Evolutionary conservation across 64 coral and sea anemone species (phyloP).

Genomic region (Platygyra sinensis): DNA sequence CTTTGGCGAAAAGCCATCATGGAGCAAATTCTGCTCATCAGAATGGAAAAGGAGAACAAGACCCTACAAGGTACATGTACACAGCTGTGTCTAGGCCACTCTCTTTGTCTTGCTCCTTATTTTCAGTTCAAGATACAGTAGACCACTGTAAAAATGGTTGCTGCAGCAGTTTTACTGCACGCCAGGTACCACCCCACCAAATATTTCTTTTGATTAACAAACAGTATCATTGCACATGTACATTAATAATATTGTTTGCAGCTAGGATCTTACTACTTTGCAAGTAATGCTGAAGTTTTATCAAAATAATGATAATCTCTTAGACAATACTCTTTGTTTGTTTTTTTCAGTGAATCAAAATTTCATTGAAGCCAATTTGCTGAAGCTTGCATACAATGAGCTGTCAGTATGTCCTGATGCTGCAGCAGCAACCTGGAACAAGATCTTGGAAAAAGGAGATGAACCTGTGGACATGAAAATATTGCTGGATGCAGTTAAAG

Average conservation of each 20-base stretch:
- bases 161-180: too few species aligned
- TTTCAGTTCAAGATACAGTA: neutral
- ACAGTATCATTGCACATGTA: too few species aligned
- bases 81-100: neutral
- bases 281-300: too few species aligned
- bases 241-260: too few species aligned
- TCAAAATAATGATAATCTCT: too few species aligned
- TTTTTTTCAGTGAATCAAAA: constrained; percentile 44
- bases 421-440: constrained; percentile 73
- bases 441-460: constrained; percentile 60
- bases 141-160: neutral
- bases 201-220: too few species aligned
- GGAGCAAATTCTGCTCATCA: constrained; percentile 93
- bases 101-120: neutral
- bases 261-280: too few species aligned
- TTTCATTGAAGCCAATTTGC: constrained; percentile 49
- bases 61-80: constrained; percentile 83
- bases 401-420: constrained; percentile 48
- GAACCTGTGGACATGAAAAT: constrained; percentile 57
- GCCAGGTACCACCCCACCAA: too few species aligned
- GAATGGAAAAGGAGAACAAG: constrained; percentile 98
- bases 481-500: constrained; percentile 76
- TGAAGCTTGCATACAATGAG: constrained; percentile 87
- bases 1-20: constrained; percentile 95
- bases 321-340: neutral